Evolutionary conservation across 2,888 invertebrate genomes (phyloP).

Genomic region (Ennomos erosarius): DNA sequence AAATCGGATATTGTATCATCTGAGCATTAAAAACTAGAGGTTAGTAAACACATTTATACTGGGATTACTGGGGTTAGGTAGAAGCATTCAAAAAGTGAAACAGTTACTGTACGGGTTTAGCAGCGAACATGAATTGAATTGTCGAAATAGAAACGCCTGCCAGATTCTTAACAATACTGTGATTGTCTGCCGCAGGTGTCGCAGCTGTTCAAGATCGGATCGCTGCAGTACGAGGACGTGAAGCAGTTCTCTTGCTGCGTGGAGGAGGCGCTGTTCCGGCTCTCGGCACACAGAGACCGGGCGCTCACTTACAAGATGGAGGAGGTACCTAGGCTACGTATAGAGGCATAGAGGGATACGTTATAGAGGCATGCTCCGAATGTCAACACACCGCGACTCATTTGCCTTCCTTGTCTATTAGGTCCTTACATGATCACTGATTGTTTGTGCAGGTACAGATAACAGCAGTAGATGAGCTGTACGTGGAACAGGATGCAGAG

Average conservation of each 20-base stretch:
- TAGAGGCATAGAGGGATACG: too few relatives aligned
- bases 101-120: too few relatives aligned
- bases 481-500: constrained; percentile 94
- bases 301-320: constrained; percentile 97
- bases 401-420: too few relatives aligned
- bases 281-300: constrained; percentile 94
- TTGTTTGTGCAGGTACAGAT: constrained; percentile 89
- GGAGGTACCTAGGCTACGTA: constrained; percentile 84
- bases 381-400: background rate
- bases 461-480: constrained; percentile 96
- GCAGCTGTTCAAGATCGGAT: constrained; percentile 98
- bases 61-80: too few relatives aligned
- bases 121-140: too few relatives aligned
- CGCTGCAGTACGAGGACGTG: constrained; percentile 94
- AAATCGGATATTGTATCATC: too few relatives aligned
- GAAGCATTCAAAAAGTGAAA: too few relatives aligned
- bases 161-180: background rate
- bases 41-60: too few relatives aligned
- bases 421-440: too few relatives aligned
- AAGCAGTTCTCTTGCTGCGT: constrained; percentile 96
- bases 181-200: constrained; percentile 87
- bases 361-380: background rate
- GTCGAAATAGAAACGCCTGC: too few relatives aligned
- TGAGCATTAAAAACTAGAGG: too few relatives aligned
- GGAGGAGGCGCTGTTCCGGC: constrained; percentile 96